These are phyloP conservation scores for Zosterops pallidus DNA, from an alignment of 2,113 vertebrate species.

Conservation along the genomic window DNA sequence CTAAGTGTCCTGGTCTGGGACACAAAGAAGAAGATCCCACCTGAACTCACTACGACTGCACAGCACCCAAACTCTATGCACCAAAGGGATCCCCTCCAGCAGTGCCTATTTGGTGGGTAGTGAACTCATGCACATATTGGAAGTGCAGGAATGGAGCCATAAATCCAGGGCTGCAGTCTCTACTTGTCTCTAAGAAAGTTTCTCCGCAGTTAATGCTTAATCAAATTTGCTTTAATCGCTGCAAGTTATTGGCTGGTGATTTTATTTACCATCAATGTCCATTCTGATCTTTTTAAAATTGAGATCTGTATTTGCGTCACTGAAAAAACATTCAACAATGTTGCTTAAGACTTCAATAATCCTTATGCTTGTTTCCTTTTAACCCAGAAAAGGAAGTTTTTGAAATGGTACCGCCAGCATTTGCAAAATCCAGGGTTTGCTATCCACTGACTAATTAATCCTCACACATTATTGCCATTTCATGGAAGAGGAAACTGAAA, in stretches of 20 bases:
- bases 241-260: not conserved
- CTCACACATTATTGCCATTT: slow-evolving; percentile 14
- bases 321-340: slow-evolving; percentile 41
- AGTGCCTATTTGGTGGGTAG: fast-evolving
- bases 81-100: not conserved
- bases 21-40: not conserved
- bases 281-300: slow-evolving; percentile 36
- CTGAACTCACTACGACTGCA: not conserved
- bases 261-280: slow-evolving; percentile 41
- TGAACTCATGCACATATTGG: not conserved
- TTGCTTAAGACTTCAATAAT: slow-evolving; percentile 57
- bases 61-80: not conserved
- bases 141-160: not conserved
- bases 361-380: slow-evolving; percentile 44
- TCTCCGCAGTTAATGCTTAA: slow-evolving; percentile 58
- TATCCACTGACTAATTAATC: slow-evolving; percentile 36
- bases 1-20: not conserved
- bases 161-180: not conserved
- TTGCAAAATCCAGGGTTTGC: slow-evolving; percentile 27
- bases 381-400: slow-evolving; percentile 49
- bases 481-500: slow-evolving; percentile 19
- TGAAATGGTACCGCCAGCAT: not conserved
- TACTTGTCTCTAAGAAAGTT: slow-evolving; percentile 39
- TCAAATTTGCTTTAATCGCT: slow-evolving; percentile 53
- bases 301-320: slow-evolving; percentile 49